phyloP scores from a whole-genome alignment of 2,113 vertebrate species.

The Lichenostomus cassidix region DNA sequence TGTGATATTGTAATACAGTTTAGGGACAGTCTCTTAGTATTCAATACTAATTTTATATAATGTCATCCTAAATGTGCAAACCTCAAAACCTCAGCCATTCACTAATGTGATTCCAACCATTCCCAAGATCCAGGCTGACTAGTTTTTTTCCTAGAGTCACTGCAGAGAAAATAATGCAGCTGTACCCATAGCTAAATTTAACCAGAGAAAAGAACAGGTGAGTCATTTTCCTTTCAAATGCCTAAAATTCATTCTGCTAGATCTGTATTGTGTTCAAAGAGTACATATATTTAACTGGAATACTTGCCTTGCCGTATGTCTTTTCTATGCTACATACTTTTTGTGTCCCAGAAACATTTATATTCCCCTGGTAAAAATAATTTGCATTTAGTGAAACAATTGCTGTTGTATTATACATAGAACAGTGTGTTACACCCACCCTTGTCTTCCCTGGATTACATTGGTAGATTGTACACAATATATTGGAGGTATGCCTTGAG shows the following conservation, averaged over 20 bases:
- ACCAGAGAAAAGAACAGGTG: conserved; percentile 34
- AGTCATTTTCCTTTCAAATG: conserved; percentile 36
- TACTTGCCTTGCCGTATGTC: neutral
- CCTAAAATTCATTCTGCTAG: neutral
- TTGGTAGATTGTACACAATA: too few relatives aligned
- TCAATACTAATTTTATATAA: neutral
- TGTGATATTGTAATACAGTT: neutral
- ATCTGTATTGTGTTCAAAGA: neutral
- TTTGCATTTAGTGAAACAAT: neutral
- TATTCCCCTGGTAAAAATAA: neutral
- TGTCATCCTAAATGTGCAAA: neutral
- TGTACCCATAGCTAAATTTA: conserved; percentile 34
- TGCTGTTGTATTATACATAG: neutral
- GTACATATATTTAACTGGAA: neutral
- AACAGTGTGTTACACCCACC: neutral
- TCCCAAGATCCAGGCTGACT: neutral
- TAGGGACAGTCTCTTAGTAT: neutral
- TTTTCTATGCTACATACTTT: neutral
- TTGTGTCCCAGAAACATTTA: neutral
- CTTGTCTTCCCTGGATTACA: neutral
- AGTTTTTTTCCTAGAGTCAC: neutral
- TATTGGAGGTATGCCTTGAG: neutral
- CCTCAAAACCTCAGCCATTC: neutral
- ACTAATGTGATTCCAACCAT: neutral
- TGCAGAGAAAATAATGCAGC: neutral